Evolutionary conservation across 23 tunicate species (phyloP), one percentile per base, ranked within the genome.

Genomic region (Styela plicata): DNA sequence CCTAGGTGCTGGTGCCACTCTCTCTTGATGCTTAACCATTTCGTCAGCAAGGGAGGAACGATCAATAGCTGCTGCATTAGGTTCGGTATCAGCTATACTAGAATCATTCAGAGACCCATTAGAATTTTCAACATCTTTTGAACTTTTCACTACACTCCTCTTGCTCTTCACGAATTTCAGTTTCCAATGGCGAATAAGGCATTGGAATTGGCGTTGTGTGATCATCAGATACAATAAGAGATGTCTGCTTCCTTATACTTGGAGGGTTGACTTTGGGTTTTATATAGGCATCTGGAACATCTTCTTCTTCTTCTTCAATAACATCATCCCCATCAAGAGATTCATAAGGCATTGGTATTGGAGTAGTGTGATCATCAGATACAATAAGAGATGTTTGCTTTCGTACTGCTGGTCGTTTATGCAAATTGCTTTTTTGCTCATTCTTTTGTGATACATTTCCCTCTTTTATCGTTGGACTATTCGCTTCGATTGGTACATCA

Each of bases 281-380:
- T 16, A 16, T 10, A 73, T 18, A 16, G 16, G 18, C 18, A 24
- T 35, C 78, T 18, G 23, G 19, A 35, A 16, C 78, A 73, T 33
- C 27, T 31, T 33, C 78, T 28, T 17, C n/a, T 16, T 73, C 78
- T 22, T 73, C 78, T 17, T 61, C n/a, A 16, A 73, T 73, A 73
- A 19, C 53, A 19, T 73, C 78, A 24, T 23, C 33, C 24, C 25
- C 25, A 24, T 69, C 74, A 73, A 31, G 52, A n/a, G 26, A 23
- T 16, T 73, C 78, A 35, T 73, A 73, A n/a, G 78, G 78, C 57
- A 73, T 33, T 53, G 78, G 78, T 31, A 73, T 73, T 31, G 78
- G 78, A 16, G 78, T 73, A 16, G 78, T 73, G 61, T 73, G 78
- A 31, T 73, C 78, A 53, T 73, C 78, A 31, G 78, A 73, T 22